Conservation (phyloP, 2,797 vertebrate genomes). For the Characodon lateralis region DNA sequence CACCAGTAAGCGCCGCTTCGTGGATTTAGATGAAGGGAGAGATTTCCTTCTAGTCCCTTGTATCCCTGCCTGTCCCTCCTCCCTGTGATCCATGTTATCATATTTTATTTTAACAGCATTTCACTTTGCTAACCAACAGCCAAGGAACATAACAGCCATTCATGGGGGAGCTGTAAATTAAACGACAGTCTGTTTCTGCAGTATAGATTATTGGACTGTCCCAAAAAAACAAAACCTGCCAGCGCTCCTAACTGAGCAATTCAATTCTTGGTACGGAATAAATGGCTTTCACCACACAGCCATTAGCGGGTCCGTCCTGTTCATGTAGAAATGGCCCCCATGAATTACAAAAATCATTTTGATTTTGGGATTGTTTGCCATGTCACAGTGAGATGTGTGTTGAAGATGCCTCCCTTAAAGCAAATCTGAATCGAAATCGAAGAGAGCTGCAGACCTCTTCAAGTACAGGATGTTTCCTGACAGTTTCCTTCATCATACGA, state of each 20-base stretch:
- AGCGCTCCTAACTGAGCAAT: slow-evolving; percentile 1
- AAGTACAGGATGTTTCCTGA: background rate
- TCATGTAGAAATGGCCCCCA: slow-evolving; percentile 29
- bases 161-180: slow-evolving; percentile 35
- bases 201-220: slow-evolving; percentile 37
- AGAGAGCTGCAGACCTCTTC: background rate
- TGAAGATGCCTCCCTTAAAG: background rate
- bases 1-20: slow-evolving; percentile 29
- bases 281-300: background rate
- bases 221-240: slow-evolving; percentile 21
- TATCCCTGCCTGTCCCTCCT: slow-evolving; percentile 3
- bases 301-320: background rate
- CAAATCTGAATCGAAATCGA: background rate
- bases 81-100: slow-evolving; percentile 38
- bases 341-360: slow-evolving; percentile 38
- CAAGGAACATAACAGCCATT: slow-evolving; percentile 46
- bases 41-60: slow-evolving; percentile 36
- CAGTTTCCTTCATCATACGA: background rate
- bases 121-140: slow-evolving; percentile 44
- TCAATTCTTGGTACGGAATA: background rate
- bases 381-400: background rate
- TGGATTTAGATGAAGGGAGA: slow-evolving; percentile 44
- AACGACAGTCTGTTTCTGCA: slow-evolving; percentile 28
- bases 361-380: slow-evolving; percentile 12
- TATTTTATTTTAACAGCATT: slow-evolving; percentile 53